phyloP scores from a whole-genome alignment of 2,113 vertebrate genomes.

The Tragelaphus scriptus region DNA sequence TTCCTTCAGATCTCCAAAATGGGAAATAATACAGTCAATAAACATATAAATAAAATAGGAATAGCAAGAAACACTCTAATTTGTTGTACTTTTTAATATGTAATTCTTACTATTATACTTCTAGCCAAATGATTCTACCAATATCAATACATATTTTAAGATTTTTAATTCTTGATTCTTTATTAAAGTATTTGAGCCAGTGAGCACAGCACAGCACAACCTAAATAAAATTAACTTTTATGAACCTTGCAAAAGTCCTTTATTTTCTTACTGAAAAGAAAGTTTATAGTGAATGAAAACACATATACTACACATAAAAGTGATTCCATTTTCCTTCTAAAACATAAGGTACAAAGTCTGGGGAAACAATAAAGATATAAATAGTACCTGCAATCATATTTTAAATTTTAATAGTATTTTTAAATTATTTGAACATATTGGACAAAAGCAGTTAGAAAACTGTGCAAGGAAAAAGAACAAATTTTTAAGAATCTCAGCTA shows the following conservation, averaged over 20 bases:
- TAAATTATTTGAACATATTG: background rate
- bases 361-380: background rate
- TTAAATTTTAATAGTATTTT: background rate
- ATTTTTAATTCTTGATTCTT: background rate
- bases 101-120: background rate
- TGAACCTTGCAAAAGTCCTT: background rate
- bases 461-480: background rate
- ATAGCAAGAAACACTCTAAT: background rate
- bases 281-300: background rate
- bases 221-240: background rate
- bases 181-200: background rate
- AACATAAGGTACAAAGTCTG: background rate
- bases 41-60: background rate
- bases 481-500: background rate
- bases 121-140: background rate
- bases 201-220: background rate
- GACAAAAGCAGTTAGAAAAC: background rate
- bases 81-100: background rate
- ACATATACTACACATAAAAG: background rate
- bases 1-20: background rate
- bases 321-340: background rate
- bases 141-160: background rate
- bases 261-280: background rate
- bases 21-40: background rate
- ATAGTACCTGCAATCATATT: background rate